phyloP scores from a whole-genome alignment of 2,888 invertebrate species.

The Apotomis capreana region DNA sequence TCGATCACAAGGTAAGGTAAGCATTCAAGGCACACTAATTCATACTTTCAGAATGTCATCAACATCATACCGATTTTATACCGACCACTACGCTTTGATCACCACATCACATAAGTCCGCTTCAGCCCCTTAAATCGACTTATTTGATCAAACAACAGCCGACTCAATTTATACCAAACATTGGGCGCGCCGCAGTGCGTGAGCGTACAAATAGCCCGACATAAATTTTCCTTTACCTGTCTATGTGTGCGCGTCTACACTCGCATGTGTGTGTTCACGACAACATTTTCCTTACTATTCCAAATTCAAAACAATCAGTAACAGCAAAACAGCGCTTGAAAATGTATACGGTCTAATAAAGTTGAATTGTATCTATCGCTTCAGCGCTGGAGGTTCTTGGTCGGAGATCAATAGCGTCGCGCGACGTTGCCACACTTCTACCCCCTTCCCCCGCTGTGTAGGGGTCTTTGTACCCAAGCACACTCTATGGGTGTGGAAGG shows the following conservation, averaged over 20 bases:
- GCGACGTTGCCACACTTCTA: conserved; percentile 67
- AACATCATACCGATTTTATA: too few relatives aligned
- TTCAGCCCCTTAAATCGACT: neutral
- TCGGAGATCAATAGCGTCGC: conserved; percentile 68
- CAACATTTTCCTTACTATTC: conserved; percentile 40
- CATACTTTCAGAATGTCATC: too few relatives aligned
- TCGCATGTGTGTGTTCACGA: conserved; percentile 22
- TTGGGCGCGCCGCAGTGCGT: conserved; percentile 25
- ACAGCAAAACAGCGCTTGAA: conserved; percentile 44
- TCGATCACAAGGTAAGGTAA: too few relatives aligned
- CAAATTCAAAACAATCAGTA: conserved; percentile 38
- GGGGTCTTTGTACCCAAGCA: conserved; percentile 70
- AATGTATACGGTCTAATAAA: conserved; percentile 38
- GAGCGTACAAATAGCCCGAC: conserved; percentile 32
- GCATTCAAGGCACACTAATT: too few relatives aligned
- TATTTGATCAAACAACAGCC: conserved; percentile 1
- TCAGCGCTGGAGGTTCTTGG: conserved; percentile 52
- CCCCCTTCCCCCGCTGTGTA: conserved; percentile 54
- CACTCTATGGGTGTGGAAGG: conserved; percentile 53
- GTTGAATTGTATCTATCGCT: conserved; percentile 48
- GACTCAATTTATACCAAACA: conserved; percentile 24
- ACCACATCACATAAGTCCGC: neutral
- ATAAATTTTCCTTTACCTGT: conserved; percentile 34
- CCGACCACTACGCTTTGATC: neutral
- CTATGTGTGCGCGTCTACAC: conserved; percentile 19